phyloP scores from a whole-genome alignment of 2,113 vertebrate genomes.

The Python bivittatus region DNA sequence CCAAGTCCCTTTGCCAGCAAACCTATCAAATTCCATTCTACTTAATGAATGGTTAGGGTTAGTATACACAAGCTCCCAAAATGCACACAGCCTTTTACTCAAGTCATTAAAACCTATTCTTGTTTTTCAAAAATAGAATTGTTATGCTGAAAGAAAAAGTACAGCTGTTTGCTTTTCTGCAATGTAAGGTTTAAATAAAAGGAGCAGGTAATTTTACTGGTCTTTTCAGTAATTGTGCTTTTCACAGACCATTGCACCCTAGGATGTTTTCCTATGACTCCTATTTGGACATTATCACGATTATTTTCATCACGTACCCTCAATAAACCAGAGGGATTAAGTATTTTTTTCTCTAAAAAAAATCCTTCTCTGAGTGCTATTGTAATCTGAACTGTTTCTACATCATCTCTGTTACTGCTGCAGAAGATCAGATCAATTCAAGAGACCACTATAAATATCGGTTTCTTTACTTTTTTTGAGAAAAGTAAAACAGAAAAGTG shows the following conservation, averaged over 20 bases:
- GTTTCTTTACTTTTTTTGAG: not conserved
- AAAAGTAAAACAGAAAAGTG: not conserved
- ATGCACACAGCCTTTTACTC: conserved; percentile 1
- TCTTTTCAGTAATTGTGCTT: not conserved
- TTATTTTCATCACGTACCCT: conserved; percentile 42
- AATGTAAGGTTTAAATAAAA: conserved; percentile 30
- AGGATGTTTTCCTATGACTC: conserved; percentile 24
- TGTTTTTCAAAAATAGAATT: conserved; percentile 13
- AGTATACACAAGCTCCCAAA: conserved; percentile 1
- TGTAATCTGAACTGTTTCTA: conserved; percentile 31
- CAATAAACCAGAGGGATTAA: conserved; percentile 44
- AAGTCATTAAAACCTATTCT: not conserved
- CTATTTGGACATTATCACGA: conserved; percentile 35
- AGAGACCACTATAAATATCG: conserved; percentile 23
- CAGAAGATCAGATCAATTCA: not conserved
- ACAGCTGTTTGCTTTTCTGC: conserved; percentile 30
- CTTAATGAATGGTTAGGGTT: conserved; percentile 1
- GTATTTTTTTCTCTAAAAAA: conserved; percentile 29
- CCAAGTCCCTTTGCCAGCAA: not conserved
- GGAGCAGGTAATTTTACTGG: not conserved
- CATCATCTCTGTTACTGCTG: conserved; percentile 9
- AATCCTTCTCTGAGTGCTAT: not conserved
- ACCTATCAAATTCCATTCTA: not conserved
- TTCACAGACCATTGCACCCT: not conserved
- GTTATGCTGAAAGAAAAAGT: conserved; percentile 12